Evolutionary conservation across 2,888 invertebrate genomes (phyloP).

Genomic region (Aporophyla nigra): DNA sequence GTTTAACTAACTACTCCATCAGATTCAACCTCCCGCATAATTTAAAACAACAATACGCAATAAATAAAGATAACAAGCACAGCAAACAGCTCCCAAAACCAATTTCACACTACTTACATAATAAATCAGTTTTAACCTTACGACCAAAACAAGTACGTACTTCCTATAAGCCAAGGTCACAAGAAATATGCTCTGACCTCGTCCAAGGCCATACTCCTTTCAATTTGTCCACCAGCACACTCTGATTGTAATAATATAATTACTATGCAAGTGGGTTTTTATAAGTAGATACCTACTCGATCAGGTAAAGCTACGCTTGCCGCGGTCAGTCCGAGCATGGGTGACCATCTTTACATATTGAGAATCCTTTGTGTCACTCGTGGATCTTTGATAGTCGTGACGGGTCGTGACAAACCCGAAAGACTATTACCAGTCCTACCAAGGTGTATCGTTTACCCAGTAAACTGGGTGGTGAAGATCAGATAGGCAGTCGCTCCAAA

Average conservation of each 20-base stretch:
- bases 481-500: no score
- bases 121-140: slow-evolving; percentile 58
- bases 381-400: no score
- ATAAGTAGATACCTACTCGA: not conserved
- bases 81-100: slow-evolving; percentile 24
- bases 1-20: no score
- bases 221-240: slow-evolving; percentile 43
- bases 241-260: slow-evolving; percentile 30
- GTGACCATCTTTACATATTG: no score
- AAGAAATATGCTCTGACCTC: slow-evolving; percentile 58
- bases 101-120: slow-evolving; percentile 54
- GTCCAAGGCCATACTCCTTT: slow-evolving; percentile 63
- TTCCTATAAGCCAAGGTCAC: slow-evolving; percentile 63
- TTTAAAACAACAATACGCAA: slow-evolving; percentile 24
- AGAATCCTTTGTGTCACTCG: no score
- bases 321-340: no score
- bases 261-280: slow-evolving; percentile 34
- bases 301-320: no score
- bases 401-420: no score
- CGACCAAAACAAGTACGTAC: slow-evolving; percentile 43
- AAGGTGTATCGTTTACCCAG: no score
- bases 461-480: no score
- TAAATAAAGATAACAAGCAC: slow-evolving; percentile 16
- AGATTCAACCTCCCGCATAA: not conserved
- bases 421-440: no score